phyloP scores from a whole-genome alignment of 1,140 invertebrate genomes.

The Papilio polytes region DNA sequence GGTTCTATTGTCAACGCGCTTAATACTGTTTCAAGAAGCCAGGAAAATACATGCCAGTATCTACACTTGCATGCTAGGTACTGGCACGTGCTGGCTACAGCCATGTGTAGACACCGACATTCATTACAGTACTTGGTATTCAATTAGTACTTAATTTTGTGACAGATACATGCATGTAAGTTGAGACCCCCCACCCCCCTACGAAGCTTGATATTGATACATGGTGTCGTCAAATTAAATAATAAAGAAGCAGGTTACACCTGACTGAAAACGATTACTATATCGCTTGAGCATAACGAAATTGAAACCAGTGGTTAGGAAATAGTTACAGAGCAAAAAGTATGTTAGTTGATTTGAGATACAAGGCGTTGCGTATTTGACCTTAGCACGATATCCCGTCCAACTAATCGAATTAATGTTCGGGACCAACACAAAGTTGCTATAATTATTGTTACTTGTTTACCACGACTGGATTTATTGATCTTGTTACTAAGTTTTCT shows the following conservation, averaged over 20 bases:
- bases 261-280: neutral
- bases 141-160: too few species aligned
- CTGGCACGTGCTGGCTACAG: too few species aligned
- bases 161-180: too few species aligned
- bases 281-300: conserved; percentile 10
- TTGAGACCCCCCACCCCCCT: too few species aligned
- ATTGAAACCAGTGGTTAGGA: neutral
- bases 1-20: too few species aligned
- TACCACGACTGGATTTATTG: neutral
- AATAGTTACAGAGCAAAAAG: conserved; percentile 3
- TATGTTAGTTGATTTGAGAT: neutral
- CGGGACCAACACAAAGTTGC: neutral
- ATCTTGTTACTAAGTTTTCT: neutral
- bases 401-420: neutral
- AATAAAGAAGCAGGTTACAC: neutral
- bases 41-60: too few species aligned
- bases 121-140: too few species aligned
- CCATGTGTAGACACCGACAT: too few species aligned
- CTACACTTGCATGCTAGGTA: too few species aligned
- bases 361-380: neutral
- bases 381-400: neutral
- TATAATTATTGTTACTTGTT: conserved; percentile 13
- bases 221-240: neutral
- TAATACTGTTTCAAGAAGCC: too few species aligned
- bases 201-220: neutral